Evolutionary conservation across 2,888 invertebrate genomes (phyloP), one percentile per base, ranked within the genome.

Genomic region (Drosophila leonis): DNA sequence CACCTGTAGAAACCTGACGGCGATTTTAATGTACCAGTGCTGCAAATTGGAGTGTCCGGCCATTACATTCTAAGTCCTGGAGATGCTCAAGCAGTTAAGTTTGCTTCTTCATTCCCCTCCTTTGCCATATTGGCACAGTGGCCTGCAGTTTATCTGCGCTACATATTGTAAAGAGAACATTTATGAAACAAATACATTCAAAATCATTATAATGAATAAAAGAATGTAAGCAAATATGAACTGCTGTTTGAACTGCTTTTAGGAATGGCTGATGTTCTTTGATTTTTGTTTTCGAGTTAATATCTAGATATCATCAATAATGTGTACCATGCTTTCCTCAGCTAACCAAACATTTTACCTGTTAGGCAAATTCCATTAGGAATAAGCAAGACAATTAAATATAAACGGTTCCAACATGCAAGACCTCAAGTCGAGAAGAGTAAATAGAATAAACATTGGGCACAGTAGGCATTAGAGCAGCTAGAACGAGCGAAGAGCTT

Each of bases 111-210:
- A n/a, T 65, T 52, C 81, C 94, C 95, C 1, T 81, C 93, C 18
- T 94, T 94, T 93, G 88, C 93, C 0, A 62, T 91, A 93, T 13
- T 92, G 92, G 74, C 63, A 3, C 92, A 94, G 49, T 94, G 94
- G 93, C 92, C 94, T 12, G 93, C 93, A 33, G 91, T 92, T 15
- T 94, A 94, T 72, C 91, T 93, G 75, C 78, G 91, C 59, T 92
- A 81, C 67, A 83, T 91, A 52, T 91, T 86, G 69, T 91, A 83
- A 66, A 37, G 33, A 10, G 33, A 37, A 12, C 24, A 18, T 52
- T 35, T 6, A 15, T 46, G 9, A 46, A 27, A 27, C 0, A 12
- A 13, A 48, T 49, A 31, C 20, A 37, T 51, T 48, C 29, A 12
- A 29, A 10, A 27, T 52, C 33, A 37, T 13, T 33, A 33, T 33